Evolutionary conservation across 2,888 invertebrate genomes (phyloP), one percentile per base, ranked within the genome.

Genomic region (Phymatocera aterrima): DNA sequence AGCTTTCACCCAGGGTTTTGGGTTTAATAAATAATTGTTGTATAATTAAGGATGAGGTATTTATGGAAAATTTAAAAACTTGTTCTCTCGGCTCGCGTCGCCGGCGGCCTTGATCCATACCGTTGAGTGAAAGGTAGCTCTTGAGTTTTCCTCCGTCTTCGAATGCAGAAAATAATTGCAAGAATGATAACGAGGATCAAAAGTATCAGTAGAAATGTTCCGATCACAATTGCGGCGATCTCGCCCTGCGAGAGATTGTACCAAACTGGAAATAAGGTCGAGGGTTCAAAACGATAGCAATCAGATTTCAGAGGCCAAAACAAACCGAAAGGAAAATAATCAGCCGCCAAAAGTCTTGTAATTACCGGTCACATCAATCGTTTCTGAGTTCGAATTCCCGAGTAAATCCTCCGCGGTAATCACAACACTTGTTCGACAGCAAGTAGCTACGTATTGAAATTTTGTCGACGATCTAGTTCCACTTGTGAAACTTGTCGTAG

Each of bases 221-320:
- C 96, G 0, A 96, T 87, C 0, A 93, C 93, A 79, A 96, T 94
- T 0, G 96, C 96, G 0, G 95, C 94, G 80, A 96, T 95, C 1
- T 94, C 85, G 87, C 93, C 82, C 84, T 91, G 37, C 86, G 91
- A 82, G 88, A 91, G 84, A 91, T 93, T 90, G 77, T 87, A 81
- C 90, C 90, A 85, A 83, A 91, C 93, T 93, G 77, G n/a, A 91
- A 91, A 34, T 2, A 15, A 28, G 0, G 18, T n/a, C 18, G 5
- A n/a, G n/a, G n/a, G n/a, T n/a, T n/a, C n/a, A n/a, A n/a, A 54
- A 80, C 48, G 21, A 12, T 72, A 65, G 10, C n/a, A 40, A 61
- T 77, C 28, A 1, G 60, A 43, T 61, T 28, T 34, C 77, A 57
- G 18, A 75, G 18, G 40, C 46, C 40, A 51, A 51, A 75, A n/a